Evolutionary conservation across 2,888 invertebrate genomes (phyloP).

Genomic region (Catotricha subobsoleta): DNA sequence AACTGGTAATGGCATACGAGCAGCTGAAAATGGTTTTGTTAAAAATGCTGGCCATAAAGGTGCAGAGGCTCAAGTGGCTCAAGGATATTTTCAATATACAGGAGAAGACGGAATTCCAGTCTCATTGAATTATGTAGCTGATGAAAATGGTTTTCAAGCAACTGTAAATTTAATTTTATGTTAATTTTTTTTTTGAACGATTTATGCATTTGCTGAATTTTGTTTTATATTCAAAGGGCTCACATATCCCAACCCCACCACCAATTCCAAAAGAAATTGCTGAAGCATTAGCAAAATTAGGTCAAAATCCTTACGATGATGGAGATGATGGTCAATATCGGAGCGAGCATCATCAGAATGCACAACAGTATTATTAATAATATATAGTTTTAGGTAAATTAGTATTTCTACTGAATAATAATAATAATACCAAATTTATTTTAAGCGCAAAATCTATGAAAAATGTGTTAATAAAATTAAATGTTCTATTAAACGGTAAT

Average conservation of each 20-base stretch:
- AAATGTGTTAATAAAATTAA: too few relatives aligned
- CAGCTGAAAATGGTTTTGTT: slow-evolving; percentile 49
- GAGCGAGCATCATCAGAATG: slow-evolving; percentile 2
- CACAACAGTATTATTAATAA: too few relatives aligned
- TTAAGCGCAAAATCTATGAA: too few relatives aligned
- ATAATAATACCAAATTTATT: too few relatives aligned
- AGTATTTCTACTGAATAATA: too few relatives aligned
- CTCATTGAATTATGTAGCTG: slow-evolving; percentile 45
- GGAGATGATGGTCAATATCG: slow-evolving; percentile 6
- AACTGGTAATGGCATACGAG: slow-evolving; percentile 54
- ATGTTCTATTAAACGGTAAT: too few relatives aligned
- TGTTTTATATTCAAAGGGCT: slow-evolving; percentile 32
- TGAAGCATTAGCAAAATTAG: slow-evolving; percentile 24
- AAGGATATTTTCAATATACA: slow-evolving; percentile 51
- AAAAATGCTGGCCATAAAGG: slow-evolving; percentile 50
- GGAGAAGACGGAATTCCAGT: slow-evolving; percentile 54
- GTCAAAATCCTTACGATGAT: slow-evolving; percentile 15
- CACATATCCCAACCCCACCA: slow-evolving; percentile 65
- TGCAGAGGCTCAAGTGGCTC: slow-evolving; percentile 44
- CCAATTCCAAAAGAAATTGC: slow-evolving; percentile 59
- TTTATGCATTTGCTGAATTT: background rate
- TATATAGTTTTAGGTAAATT: too few relatives aligned
- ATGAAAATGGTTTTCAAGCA: slow-evolving; percentile 47
- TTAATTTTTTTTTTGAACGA: background rate
- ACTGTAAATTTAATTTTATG: background rate